phyloP scores from a whole-genome alignment of 2,888 invertebrate species.

The Ormyrus nitidulus region DNA sequence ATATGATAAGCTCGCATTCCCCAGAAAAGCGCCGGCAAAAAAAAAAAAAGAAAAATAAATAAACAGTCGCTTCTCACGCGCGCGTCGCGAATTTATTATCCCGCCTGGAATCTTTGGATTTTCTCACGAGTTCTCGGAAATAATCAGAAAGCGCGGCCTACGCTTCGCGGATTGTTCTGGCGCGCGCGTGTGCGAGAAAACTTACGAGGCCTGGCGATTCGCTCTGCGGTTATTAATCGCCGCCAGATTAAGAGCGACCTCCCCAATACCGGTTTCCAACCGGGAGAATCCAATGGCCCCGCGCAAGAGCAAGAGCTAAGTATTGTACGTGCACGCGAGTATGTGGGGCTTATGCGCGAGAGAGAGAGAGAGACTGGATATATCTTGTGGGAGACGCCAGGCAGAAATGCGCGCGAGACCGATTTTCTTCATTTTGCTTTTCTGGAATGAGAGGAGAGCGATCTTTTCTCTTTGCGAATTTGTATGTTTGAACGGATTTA shows the following conservation, averaged over 20 bases:
- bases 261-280: constrained; percentile 64
- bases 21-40: background rate
- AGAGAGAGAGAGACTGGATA: no score
- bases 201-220: constrained; percentile 61
- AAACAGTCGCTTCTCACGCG: background rate
- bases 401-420: no score
- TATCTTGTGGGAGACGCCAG: no score
- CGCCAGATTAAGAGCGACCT: constrained; percentile 64
- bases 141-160: constrained; percentile 60
- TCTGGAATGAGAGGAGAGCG: no score
- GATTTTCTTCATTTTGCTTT: no score
- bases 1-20: background rate
- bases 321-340: constrained; percentile 3
- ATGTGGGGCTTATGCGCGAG: background rate
- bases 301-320: background rate
- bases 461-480: no score
- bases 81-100: constrained; percentile 22
- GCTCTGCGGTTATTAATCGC: constrained; percentile 67
- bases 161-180: constrained; percentile 30
- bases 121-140: constrained; percentile 62
- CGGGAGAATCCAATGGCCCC: constrained; percentile 25
- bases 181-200: constrained; percentile 49
- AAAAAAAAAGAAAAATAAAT: background rate
- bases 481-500: no score
- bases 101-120: constrained; percentile 37